A percentile compares a stretch with the other conserved stretches of the same genome.
Evolutionary conservation across 2,888 invertebrate genomes (phyloP).

Genomic region (Nineta flava): DNA sequence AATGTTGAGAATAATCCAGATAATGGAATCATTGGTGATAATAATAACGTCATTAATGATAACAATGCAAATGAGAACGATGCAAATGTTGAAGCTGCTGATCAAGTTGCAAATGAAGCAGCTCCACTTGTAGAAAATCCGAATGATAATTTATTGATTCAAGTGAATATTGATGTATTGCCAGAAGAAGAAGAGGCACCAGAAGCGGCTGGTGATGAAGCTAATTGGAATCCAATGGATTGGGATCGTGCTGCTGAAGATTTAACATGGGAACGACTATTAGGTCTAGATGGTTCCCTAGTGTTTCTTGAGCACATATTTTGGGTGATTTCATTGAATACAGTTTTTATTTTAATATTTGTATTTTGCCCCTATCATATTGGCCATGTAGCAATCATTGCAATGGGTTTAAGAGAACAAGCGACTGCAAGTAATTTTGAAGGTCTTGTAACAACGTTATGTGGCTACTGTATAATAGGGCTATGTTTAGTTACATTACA

Average conservation of each 20-base stretch:
- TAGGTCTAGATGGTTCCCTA: slow-evolving; percentile 92
- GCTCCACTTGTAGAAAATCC: slow-evolving; percentile 11
- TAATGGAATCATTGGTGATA: background rate
- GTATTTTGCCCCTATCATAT: slow-evolving; percentile 95
- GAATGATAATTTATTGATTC: slow-evolving; percentile 26
- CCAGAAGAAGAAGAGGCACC: slow-evolving; percentile 34
- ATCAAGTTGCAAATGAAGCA: slow-evolving; percentile 1
- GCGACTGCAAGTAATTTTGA: slow-evolving; percentile 74
- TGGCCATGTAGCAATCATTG: slow-evolving; percentile 67
- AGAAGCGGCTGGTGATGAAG: slow-evolving; percentile 50
- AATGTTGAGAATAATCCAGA: slow-evolving; percentile 15
- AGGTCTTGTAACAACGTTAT: slow-evolving; percentile 78
- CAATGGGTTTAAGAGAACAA: slow-evolving; percentile 49
- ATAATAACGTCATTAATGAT: slow-evolving; percentile 31
- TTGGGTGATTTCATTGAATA: slow-evolving; percentile 96
- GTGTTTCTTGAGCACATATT: slow-evolving; percentile 97
- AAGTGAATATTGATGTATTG: slow-evolving; percentile 30
- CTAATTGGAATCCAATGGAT: slow-evolving; percentile 96
- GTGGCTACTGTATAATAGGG: slow-evolving; percentile 88
- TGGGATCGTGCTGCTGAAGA: slow-evolving; percentile 98
- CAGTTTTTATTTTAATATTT: slow-evolving; percentile 91
- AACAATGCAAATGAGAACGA: slow-evolving; percentile 49
- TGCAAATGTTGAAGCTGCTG: slow-evolving; percentile 5
- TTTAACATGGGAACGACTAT: slow-evolving; percentile 90
- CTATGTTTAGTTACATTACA: slow-evolving; percentile 68